phyloP scores from a whole-genome alignment of 37 sponge, comb jelly and placozoan species.

The Cladorhizidae sp. region DNA sequence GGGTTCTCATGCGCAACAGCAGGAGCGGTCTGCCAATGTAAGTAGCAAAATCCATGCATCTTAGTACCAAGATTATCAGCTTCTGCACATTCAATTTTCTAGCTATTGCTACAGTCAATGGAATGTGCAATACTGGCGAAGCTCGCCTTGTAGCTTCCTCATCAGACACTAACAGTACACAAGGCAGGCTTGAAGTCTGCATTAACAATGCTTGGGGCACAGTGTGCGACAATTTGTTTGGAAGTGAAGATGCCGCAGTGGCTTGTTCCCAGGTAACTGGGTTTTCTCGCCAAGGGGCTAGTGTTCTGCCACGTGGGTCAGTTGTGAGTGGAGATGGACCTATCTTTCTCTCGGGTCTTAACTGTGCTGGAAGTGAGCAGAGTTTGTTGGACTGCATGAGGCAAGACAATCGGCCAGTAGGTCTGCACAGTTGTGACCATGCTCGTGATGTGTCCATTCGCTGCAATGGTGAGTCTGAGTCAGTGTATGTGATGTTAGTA shows the following conservation, averaged over 20 bases:
- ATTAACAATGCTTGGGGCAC: slow-evolving; percentile 45
- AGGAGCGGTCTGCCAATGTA: slow-evolving; percentile 41
- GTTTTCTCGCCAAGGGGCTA: neutral
- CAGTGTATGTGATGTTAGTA: neutral
- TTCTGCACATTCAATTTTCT: neutral
- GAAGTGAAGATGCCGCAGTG: slow-evolving; percentile 16
- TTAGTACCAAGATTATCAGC: neutral
- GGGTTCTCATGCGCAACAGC: neutral
- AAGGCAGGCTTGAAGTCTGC: slow-evolving; percentile 31
- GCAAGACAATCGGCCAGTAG: neutral
- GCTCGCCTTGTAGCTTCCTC: neutral
- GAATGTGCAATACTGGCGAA: neutral
- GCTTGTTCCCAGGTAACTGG: slow-evolving; percentile 24
- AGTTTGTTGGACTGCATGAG: slow-evolving; percentile 13
- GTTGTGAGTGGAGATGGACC: slow-evolving; percentile 14
- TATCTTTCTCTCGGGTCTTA: slow-evolving; percentile 7
- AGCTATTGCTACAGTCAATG: neutral
- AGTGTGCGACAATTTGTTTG: slow-evolving; percentile 25
- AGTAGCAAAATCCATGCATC: neutral
- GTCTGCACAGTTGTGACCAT: slow-evolving; percentile 24
- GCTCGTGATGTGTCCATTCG: slow-evolving; percentile 21
- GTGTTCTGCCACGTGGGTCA: neutral
- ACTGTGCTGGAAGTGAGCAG: slow-evolving; percentile 25
- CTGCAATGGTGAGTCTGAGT: slow-evolving; percentile 18
- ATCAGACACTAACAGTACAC: neutral